Evolutionary conservation across 2,888 invertebrate genomes (phyloP).

Genomic region (Sisyra nigra): DNA sequence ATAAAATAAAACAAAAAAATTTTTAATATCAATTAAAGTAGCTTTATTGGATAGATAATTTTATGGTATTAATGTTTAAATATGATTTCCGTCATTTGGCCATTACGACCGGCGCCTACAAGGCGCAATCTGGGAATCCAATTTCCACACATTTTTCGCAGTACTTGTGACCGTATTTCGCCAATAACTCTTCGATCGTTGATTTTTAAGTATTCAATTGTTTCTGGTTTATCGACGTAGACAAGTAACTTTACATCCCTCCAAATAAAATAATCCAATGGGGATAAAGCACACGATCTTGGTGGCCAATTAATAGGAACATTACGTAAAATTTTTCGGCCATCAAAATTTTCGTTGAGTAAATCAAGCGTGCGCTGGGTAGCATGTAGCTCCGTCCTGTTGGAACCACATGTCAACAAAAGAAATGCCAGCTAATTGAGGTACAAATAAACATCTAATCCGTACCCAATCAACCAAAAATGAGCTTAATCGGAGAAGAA

Average conservation of each 20-base stretch:
- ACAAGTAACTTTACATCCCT: background rate
- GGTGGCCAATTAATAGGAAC: conserved; percentile 15
- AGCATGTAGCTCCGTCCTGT: no score
- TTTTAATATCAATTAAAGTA: no score
- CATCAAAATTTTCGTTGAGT: conserved; percentile 12
- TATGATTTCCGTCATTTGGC: no score
- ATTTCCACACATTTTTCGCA: conserved; percentile 8
- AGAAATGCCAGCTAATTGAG: no score
- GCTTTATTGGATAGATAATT: no score
- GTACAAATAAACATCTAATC: no score
- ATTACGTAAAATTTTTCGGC: conserved; percentile 13
- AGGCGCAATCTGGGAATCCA: background rate
- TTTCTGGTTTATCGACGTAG: background rate
- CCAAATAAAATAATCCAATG: background rate
- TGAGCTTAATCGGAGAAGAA: no score
- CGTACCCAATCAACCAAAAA: no score
- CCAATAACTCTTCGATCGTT: background rate
- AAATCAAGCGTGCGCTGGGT: no score
- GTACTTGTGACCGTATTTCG: background rate
- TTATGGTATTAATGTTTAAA: no score
- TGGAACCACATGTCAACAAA: no score
- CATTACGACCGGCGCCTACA: background rate
- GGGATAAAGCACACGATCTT: conserved; percentile 9
- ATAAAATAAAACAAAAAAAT: no score
- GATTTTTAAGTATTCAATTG: background rate